Conservation (phyloP, 2,888 invertebrate genomes). For the Myopa tessellatipennis region DNA sequence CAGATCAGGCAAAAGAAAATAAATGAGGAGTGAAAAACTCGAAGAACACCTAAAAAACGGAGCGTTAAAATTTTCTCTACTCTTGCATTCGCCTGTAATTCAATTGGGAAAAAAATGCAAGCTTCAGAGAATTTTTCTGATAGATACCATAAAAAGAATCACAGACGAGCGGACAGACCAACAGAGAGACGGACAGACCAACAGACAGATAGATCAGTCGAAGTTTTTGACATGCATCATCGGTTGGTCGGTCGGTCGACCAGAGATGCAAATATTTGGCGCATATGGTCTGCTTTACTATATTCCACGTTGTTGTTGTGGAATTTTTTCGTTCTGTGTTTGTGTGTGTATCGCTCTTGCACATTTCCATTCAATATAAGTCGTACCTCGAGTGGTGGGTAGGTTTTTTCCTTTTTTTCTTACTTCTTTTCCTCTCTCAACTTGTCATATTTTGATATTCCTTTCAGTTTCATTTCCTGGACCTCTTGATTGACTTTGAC, state of each 20-base stretch:
- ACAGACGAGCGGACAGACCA: background rate
- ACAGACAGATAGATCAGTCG: conserved; percentile 40
- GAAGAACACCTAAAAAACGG: conserved; percentile 30
- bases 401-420: conserved; percentile 33
- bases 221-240: conserved; percentile 42
- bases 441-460: conserved; percentile 49
- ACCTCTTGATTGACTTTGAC: conserved; percentile 64
- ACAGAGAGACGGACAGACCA: conserved; percentile 32
- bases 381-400: background rate
- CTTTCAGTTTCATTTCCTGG: conserved; percentile 53
- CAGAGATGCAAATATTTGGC: conserved; percentile 33
- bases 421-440: conserved; percentile 37
- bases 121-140: conserved; percentile 30
- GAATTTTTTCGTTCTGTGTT: too few relatives aligned
- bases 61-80: conserved; percentile 50
- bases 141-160: background rate
- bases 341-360: background rate
- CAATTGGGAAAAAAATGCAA: conserved; percentile 46
- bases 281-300: conserved; percentile 37
- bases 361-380: background rate
- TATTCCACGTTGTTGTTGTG: conserved; percentile 25
- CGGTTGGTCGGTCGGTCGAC: conserved; percentile 12
- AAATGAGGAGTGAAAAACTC: conserved; percentile 15
- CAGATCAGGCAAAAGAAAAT: conserved; percentile 35
- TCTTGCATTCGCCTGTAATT: conserved; percentile 47